phyloP scores from a whole-genome alignment of 2,797 vertebrate species.

The Orientallactaga sibirica region DNA sequence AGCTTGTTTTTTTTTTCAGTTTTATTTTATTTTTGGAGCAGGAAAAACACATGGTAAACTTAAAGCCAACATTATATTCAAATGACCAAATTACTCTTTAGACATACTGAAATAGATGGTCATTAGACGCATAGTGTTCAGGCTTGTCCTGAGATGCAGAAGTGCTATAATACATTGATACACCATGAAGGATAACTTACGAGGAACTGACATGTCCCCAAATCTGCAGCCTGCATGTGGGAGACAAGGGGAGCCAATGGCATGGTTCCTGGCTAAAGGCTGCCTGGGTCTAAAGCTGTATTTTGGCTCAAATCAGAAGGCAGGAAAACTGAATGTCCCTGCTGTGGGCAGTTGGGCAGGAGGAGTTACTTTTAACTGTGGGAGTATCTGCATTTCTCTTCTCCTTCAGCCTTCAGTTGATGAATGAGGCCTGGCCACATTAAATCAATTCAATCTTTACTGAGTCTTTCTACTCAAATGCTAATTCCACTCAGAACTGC shows the following conservation, averaged over 20 bases:
- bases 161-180: neutral
- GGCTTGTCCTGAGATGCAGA: neutral
- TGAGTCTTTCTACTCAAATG: neutral
- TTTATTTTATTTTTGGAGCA: conserved; percentile 40
- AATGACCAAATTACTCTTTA: conserved; percentile 13
- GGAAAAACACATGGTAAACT: conserved; percentile 9
- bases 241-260: neutral
- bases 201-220: neutral
- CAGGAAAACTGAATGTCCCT: neutral
- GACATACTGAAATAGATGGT: neutral
- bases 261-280: neutral
- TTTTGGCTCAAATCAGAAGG: neutral
- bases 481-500: neutral
- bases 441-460: neutral
- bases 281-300: neutral
- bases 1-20: neutral
- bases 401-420: neutral
- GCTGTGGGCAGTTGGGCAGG: neutral
- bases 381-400: neutral
- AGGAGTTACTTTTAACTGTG: neutral
- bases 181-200: neutral
- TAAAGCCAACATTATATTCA: neutral
- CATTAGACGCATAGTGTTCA: neutral
- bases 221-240: neutral
- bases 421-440: neutral